Evolutionary conservation across 2,113 vertebrate species (phyloP).

Genomic region (Brevimyrus niger): DNA sequence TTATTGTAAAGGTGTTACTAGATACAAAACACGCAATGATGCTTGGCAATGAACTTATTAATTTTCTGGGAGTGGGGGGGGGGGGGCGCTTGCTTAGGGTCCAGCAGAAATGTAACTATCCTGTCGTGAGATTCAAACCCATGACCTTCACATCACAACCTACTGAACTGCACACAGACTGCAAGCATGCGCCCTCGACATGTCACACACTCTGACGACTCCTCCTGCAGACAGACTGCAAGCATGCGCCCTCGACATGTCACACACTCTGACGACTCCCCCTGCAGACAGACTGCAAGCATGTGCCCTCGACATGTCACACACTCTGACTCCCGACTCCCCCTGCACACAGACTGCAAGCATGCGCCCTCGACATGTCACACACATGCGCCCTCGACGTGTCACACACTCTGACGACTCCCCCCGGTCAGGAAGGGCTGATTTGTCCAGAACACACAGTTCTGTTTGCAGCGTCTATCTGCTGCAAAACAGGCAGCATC

Average conservation of each 20-base stretch:
- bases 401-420: neutral
- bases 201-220: neutral
- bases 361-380: no score
- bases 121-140: neutral
- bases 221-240: no score
- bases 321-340: neutral
- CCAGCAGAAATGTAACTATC: neutral
- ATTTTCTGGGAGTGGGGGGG: neutral
- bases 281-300: no score
- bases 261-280: neutral
- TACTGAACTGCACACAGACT: neutral
- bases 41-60: neutral
- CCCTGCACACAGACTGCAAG: neutral
- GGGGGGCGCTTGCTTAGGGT: neutral
- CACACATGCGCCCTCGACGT: neutral
- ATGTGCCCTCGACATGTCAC: neutral
- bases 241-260: neutral
- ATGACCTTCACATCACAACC: neutral
- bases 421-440: neutral
- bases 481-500: constrained; percentile 12
- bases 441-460: neutral
- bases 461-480: neutral
- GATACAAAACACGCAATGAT: neutral
- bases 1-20: neutral
- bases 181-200: neutral